Evolutionary conservation across 2,113 vertebrate genomes (phyloP).

Genomic region (Tenrec ecaudatus): DNA sequence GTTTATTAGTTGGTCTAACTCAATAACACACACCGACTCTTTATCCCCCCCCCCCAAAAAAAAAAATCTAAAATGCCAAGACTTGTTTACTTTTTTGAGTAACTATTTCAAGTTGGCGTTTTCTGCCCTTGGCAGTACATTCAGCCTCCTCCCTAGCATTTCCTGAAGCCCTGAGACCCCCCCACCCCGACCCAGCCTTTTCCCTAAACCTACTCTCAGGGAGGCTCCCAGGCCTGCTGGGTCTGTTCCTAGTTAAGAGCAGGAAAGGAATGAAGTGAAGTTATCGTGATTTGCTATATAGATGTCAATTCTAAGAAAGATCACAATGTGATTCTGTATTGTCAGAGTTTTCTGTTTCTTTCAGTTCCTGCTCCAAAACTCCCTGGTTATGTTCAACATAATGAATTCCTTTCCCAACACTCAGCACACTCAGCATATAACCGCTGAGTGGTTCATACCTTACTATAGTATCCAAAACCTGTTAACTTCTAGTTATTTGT

Average conservation of each 20-base stretch:
- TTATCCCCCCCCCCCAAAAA: neutral
- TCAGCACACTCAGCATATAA: constrained; percentile 70
- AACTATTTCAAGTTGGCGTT: constrained; percentile 78
- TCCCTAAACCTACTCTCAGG: constrained; percentile 70
- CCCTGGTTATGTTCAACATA: constrained; percentile 84
- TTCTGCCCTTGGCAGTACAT: constrained; percentile 58
- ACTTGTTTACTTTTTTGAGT: fast-evolving
- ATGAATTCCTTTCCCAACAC: constrained; percentile 84
- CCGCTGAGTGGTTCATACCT: constrained; percentile 71
- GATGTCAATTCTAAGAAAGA: constrained; percentile 86
- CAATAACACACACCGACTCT: neutral
- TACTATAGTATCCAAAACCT: constrained; percentile 63
- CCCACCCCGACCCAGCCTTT: neutral
- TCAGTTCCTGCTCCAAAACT: constrained; percentile 87
- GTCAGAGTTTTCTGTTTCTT: constrained; percentile 87
- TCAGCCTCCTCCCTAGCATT: constrained; percentile 47
- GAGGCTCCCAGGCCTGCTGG: constrained; percentile 70
- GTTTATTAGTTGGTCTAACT: neutral
- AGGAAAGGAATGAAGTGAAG: constrained; percentile 85
- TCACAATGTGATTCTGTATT: constrained; percentile 83
- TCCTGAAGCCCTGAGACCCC: constrained; percentile 16
- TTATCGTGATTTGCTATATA: constrained; percentile 82
- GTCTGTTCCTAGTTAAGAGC: constrained; percentile 88
- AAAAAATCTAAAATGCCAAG: neutral
- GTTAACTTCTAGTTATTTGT: neutral